These are phyloP conservation scores for Brachylomia viminalis DNA, from an alignment of 2,888 invertebrate species.

Conservation along the genomic window DNA sequence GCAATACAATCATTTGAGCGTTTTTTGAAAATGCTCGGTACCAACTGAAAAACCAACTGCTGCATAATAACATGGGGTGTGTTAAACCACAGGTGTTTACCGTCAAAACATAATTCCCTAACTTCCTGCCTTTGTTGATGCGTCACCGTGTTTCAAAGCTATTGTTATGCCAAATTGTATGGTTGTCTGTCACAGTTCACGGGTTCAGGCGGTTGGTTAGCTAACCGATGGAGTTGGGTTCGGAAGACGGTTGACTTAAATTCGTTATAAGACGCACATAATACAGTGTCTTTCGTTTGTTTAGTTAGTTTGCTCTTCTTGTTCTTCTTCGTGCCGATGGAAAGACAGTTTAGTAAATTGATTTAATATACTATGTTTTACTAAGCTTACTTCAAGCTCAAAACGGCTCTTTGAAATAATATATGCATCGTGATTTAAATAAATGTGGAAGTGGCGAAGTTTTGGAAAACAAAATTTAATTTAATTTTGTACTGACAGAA, in stretches of 20 bases:
- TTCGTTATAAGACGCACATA: background rate
- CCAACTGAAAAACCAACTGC: conserved; percentile 31
- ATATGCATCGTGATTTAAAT: no score
- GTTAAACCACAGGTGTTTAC: conserved; percentile 59
- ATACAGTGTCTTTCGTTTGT: no score
- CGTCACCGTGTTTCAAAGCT: conserved; percentile 52
- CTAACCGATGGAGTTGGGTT: conserved; percentile 11
- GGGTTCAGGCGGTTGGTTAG: conserved; percentile 33
- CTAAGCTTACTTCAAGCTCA: no score
- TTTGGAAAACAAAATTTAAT: no score
- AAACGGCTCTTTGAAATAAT: no score
- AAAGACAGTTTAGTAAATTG: no score
- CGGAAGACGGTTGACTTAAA: conserved; percentile 1
- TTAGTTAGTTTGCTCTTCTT: no score
- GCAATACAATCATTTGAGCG: no score
- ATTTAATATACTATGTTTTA: no score
- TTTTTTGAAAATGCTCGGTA: background rate
- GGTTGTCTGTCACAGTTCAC: conserved; percentile 55
- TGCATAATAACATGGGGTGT: conserved; percentile 27
- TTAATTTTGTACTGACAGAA: background rate
- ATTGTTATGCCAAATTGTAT: conserved; percentile 64
- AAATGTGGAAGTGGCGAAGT: no score
- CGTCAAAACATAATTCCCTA: conserved; percentile 57
- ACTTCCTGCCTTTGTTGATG: conserved; percentile 66
- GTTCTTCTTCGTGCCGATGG: no score